Conservation (phyloP, 2,888 invertebrate genomes). For the Pomacea canaliculata region DNA sequence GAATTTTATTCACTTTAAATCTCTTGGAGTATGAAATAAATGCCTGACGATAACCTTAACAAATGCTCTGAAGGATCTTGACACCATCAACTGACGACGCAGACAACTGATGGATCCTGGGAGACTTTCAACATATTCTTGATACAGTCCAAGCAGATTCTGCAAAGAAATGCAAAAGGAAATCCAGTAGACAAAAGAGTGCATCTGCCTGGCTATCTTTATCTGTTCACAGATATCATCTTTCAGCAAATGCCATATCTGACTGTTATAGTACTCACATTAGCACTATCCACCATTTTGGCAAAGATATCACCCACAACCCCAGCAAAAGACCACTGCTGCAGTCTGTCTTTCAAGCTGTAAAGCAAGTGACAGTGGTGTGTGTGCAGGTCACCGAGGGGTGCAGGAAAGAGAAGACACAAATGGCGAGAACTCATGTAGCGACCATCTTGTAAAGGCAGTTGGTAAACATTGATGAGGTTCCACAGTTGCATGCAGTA, state of each 20-base stretch:
- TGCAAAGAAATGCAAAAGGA: not conserved
- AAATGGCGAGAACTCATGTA: constrained; percentile 47
- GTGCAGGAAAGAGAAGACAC: constrained; percentile 69
- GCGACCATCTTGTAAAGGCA: constrained; percentile 63
- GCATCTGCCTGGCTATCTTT: too few species aligned
- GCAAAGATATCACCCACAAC: constrained; percentile 70
- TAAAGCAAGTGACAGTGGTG: constrained; percentile 70
- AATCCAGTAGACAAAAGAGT: not conserved
- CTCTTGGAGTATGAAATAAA: too few species aligned
- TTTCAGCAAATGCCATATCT: too few species aligned
- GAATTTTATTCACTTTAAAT: too few species aligned
- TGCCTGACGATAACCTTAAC: constrained; percentile 21
- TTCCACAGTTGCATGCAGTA: constrained; percentile 71
- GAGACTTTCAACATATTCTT: constrained; percentile 70
- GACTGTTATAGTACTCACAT: constrained; percentile 44
- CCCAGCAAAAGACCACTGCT: constrained; percentile 66
- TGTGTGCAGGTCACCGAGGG: constrained; percentile 68
- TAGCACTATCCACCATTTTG: constrained; percentile 58
- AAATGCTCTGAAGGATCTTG: constrained; percentile 23
- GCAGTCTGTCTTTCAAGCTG: constrained; percentile 68
- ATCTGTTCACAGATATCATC: too few species aligned
- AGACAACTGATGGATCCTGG: constrained; percentile 70
- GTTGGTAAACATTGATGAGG: constrained; percentile 69
- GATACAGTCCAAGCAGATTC: constrained; percentile 65
- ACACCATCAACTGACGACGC: constrained; percentile 54